phyloP scores from a whole-genome alignment of 2,113 vertebrate species.

The Carlito syrichta region DNA sequence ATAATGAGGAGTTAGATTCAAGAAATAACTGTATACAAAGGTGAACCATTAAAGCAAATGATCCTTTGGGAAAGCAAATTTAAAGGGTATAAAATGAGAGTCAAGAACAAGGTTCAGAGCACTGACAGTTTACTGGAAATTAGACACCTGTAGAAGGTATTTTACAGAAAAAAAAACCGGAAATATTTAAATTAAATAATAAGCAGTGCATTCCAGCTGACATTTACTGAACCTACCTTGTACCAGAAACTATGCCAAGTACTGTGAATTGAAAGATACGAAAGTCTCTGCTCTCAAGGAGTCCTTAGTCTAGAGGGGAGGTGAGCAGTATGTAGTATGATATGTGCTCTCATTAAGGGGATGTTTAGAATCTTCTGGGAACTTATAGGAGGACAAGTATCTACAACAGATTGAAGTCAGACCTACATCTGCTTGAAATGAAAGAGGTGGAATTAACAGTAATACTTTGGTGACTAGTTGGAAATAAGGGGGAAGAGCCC shows the following conservation, averaged over 20 bases:
- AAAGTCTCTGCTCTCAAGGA: not conserved
- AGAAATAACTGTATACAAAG: not conserved
- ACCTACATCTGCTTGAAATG: not conserved
- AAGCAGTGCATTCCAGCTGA: not conserved
- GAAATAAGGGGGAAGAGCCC: not conserved
- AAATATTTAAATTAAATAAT: not conserved
- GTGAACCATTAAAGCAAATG: not conserved
- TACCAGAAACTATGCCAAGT: not conserved
- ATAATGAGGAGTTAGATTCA: not conserved
- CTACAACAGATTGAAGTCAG: no score
- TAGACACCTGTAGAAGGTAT: not conserved
- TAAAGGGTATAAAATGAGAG: not conserved
- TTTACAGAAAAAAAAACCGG: not conserved
- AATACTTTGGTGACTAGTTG: not conserved
- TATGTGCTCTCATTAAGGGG: accelerated
- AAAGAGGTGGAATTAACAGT: not conserved
- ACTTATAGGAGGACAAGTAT: accelerated
- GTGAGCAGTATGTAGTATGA: accelerated
- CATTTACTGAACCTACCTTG: not conserved
- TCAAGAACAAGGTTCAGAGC: not conserved
- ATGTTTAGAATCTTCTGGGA: accelerated
- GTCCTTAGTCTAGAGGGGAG: not conserved
- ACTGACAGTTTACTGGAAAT: not conserved
- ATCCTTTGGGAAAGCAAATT: not conserved
- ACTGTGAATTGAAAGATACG: not conserved